Percentiles rank a stretch among this genome's conserved stretches.
Evolutionary conservation across 2,113 vertebrate genomes (phyloP).

Genomic region (Muntiacus muntjak): DNA sequence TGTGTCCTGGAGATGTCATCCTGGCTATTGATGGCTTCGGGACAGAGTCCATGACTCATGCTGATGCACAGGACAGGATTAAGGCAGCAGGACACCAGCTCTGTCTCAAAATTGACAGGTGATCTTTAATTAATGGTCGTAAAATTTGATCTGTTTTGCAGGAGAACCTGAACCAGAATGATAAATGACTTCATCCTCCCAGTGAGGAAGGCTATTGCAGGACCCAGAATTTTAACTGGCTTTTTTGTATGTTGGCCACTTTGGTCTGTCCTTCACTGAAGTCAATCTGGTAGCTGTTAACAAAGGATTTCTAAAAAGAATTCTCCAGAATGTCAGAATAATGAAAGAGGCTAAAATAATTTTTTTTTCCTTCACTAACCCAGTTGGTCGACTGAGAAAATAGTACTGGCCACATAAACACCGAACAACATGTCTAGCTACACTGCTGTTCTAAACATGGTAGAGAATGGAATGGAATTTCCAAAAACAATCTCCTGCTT

Average conservation of each 20-base stretch:
- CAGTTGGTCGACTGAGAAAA: neutral
- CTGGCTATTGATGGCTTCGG: slow-evolving; percentile 91
- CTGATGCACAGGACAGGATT: slow-evolving; percentile 95
- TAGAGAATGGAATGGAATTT: neutral
- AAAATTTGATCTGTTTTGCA: slow-evolving; percentile 43
- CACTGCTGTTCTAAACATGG: neutral
- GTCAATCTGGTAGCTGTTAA: neutral
- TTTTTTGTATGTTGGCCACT: neutral
- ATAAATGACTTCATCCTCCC: neutral
- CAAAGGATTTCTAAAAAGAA: neutral
- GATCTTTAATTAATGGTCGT: slow-evolving; percentile 11
- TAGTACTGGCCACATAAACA: neutral
- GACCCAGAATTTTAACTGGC: neutral
- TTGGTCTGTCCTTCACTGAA: neutral
- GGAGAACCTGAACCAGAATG: neutral
- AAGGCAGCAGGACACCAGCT: slow-evolving; percentile 90
- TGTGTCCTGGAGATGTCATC: slow-evolving; percentile 93
- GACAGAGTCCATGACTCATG: slow-evolving; percentile 92
- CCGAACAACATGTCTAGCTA: neutral
- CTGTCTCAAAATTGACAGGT: slow-evolving; percentile 94
- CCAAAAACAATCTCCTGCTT: neutral
- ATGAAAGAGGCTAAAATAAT: neutral
- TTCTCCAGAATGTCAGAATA: neutral
- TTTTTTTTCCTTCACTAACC: neutral
- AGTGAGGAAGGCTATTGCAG: neutral